Percentiles rank a stretch among this genome's conserved stretches.
Evolutionary conservation across 2,113 vertebrate species (phyloP).

Genomic region (Heterotilapia buettikoferi): DNA sequence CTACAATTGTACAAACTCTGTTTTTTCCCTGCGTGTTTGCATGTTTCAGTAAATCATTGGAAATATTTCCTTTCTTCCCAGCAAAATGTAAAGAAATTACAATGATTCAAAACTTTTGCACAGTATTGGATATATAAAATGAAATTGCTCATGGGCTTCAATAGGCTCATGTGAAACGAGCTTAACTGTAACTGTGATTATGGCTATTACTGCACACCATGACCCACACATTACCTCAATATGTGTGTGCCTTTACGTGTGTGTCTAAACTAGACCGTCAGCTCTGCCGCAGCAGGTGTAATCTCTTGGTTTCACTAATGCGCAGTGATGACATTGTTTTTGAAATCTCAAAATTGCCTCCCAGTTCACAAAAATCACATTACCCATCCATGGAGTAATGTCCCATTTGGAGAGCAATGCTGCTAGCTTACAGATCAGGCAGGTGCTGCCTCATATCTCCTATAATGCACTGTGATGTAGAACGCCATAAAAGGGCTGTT

Average conservation of each 20-base stretch:
- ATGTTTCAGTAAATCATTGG: neutral
- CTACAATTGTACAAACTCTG: neutral
- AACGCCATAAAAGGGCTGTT: neutral
- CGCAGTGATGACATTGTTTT: constrained; percentile 57
- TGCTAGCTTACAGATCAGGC: neutral
- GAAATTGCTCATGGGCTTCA: neutral
- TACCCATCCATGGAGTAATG: constrained; percentile 11
- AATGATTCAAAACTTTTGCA: neutral
- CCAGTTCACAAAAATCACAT: constrained; percentile 57
- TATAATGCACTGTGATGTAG: constrained; percentile 13
- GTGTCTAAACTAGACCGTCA: neutral
- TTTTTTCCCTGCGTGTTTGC: neutral
- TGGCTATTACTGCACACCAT: constrained; percentile 40
- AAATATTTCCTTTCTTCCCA: neutral
- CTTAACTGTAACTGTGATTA: constrained; percentile 47
- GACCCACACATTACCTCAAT: constrained; percentile 42
- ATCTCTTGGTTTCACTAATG: constrained; percentile 51
- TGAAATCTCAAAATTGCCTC: constrained; percentile 63
- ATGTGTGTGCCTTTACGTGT: neutral
- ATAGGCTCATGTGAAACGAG: constrained; percentile 15
- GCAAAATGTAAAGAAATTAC: neutral
- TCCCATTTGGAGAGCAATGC: constrained; percentile 33
- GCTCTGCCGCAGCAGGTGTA: constrained; percentile 6
- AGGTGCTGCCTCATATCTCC: neutral
- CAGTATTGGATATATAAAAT: neutral